Evolutionary conservation across 2,113 vertebrate genomes (phyloP).

Genomic region (Semnopithecus entellus): DNA sequence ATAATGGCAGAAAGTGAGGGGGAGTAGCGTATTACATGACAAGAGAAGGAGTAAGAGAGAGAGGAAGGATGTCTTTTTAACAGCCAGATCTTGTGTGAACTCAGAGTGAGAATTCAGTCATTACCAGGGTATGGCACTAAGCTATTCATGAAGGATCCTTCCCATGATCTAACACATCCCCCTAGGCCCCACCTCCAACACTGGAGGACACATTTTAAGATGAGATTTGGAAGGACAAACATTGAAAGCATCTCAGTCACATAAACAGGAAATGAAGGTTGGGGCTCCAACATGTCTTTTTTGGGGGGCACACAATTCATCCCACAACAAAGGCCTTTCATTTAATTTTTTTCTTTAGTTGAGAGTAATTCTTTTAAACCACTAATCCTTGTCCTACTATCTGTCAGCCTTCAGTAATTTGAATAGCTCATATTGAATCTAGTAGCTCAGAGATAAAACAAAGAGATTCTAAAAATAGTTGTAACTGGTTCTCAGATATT

Average conservation of each 20-base stretch:
- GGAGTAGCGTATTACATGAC: no score
- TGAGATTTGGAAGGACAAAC: no score
- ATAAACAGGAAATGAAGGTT: neutral
- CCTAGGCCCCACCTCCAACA: no score
- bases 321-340: neutral
- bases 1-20: no score
- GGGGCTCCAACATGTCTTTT: neutral
- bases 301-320: neutral
- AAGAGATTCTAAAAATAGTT: neutral
- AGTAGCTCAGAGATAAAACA: neutral
- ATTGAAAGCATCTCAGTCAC: neutral
- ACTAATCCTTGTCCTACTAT: neutral
- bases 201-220: no score
- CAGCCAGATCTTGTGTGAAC: no score
- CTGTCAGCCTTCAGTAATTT: neutral
- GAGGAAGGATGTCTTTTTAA: no score
- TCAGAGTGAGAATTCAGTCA: no score
- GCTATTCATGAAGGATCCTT: no score
- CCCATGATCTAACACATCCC: no score
- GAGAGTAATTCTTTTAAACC: neutral
- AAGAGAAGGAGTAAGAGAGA: no score
- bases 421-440: neutral
- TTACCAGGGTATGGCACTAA: no score
- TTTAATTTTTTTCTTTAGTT: neutral
- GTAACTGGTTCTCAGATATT: neutral